Percentiles rank a stretch among this genome's conserved stretches.
Evolutionary conservation across 2,113 vertebrate species (phyloP).

Genomic region (Natator depressus): DNA sequence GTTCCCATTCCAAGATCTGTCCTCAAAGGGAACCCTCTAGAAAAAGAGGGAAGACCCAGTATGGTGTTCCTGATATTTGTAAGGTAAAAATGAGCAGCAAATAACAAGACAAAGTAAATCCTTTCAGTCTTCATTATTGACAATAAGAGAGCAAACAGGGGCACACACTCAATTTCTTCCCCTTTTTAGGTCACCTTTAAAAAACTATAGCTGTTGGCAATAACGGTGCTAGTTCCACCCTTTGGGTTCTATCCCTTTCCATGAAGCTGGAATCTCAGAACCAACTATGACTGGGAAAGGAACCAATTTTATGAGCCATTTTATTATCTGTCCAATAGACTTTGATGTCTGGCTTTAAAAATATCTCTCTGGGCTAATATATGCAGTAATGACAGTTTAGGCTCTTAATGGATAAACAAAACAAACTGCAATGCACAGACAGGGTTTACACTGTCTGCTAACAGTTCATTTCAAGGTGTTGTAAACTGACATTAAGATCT

Average conservation of each 20-base stretch:
- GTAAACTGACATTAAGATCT: conserved; percentile 52
- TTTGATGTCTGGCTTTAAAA: conserved; percentile 32
- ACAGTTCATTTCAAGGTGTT: conserved; percentile 42
- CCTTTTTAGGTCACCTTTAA: neutral
- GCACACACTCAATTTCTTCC: neutral
- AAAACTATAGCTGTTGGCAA: neutral
- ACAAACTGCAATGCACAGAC: conserved; percentile 31
- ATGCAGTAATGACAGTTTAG: conserved; percentile 30
- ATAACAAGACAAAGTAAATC: neutral
- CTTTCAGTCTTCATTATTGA: neutral
- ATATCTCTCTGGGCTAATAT: conserved; percentile 38
- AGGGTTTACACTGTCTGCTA: conserved; percentile 53
- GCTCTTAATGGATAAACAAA: conserved; percentile 40
- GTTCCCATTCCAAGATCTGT: neutral
- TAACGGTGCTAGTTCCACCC: neutral
- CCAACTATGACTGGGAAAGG: neutral
- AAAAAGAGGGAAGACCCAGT: neutral
- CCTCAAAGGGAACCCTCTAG: neutral
- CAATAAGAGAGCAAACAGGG: neutral
- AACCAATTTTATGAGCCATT: conserved; percentile 37
- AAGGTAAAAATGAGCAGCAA: neutral
- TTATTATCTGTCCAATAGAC: conserved; percentile 20
- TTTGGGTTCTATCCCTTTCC: neutral
- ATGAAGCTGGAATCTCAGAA: neutral
- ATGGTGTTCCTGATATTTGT: neutral